Evolutionary conservation across 2,888 invertebrate species (phyloP), one percentile per base, ranked within the genome.

Genomic region (Dinocampus coccinellae): DNA sequence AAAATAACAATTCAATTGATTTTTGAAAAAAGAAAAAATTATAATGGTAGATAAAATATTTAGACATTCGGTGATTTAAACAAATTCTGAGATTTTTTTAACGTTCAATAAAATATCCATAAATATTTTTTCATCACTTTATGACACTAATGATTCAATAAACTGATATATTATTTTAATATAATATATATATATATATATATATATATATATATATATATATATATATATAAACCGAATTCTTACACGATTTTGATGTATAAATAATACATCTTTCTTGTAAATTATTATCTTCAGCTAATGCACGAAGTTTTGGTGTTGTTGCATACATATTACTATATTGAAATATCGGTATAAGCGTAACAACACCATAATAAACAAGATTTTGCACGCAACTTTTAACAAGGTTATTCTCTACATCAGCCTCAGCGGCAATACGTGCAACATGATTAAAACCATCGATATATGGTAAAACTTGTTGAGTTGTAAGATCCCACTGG

Each of bases 301-400:
- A 87, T 13, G 92, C 90, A 80, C 91, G 91, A 1, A 96, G 89
- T 77, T 92, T 91, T 13, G 94, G 92, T 0, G 95, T 95, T 6
- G 92, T 92, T 73, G 94, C 92, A 86, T 96, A 97, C 82, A 95
- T 93, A 86, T 96, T 96, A 78, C 93, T 93, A 86, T 96, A 97
- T 88, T 95, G 94, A 73, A 96, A 91, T 75, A 95, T 92, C 10
- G 95, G 94, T 65, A 95, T 91, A 67, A 96, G 87, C 22, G 92
- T 92, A 0, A 95, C 92, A 11, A 94, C 92, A 11, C 92, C 93
- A 80, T 94, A 93, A 88, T 91, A 97, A 77, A 95, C 92, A 76
- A 98, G 90, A 88, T 98, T 98, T 86, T 97, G 97, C 70, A 98
- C 92, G 86, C 97, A 97, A 0, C 96, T 95, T 88, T 98, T 98